These are phyloP conservation scores for Cyphomyrmex costatus DNA, from an alignment of 1,140 invertebrate genomes.

Conservation along the genomic window DNA sequence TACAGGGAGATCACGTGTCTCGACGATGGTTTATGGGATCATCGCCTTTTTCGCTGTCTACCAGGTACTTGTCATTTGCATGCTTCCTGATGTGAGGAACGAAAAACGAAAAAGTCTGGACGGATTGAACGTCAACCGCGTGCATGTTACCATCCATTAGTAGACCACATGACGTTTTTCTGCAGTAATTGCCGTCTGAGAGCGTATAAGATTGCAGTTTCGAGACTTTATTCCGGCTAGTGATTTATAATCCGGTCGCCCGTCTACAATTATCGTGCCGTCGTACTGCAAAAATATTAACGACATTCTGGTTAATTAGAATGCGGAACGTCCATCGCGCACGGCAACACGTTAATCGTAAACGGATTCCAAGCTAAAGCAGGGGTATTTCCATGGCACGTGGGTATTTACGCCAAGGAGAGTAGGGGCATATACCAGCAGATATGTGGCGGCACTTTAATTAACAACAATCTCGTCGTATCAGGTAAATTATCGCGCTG, in stretches of 20 bases:
- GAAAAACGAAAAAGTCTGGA: background rate
- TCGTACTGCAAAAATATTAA: conserved; percentile 12
- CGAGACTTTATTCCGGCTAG: background rate
- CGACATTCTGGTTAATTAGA: conserved; percentile 75
- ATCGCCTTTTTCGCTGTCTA: conserved; percentile 73
- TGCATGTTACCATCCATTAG: conserved; percentile 10
- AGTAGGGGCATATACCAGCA: conserved; percentile 75
- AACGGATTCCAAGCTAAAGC: conserved; percentile 81
- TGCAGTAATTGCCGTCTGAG: background rate
- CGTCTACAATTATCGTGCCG: background rate
- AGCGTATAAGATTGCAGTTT: background rate
- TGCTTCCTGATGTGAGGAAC: background rate
- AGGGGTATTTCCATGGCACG: conserved; percentile 88
- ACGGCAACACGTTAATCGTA: conserved; percentile 80
- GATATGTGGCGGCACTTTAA: conserved; percentile 86
- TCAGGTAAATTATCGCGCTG: conserved; percentile 73
- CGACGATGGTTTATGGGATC: conserved; percentile 73
- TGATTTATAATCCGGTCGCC: background rate
- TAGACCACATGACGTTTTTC: background rate
- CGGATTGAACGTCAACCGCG: conserved; percentile 11
- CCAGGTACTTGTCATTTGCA: conserved; percentile 66
- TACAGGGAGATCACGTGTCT: conserved; percentile 75
- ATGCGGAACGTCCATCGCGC: conserved; percentile 82
- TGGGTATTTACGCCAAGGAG: conserved; percentile 86
- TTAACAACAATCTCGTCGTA: conserved; percentile 79